Evolutionary conservation across 1,140 invertebrate genomes (phyloP).

Genomic region (Drosophila pachea): DNA sequence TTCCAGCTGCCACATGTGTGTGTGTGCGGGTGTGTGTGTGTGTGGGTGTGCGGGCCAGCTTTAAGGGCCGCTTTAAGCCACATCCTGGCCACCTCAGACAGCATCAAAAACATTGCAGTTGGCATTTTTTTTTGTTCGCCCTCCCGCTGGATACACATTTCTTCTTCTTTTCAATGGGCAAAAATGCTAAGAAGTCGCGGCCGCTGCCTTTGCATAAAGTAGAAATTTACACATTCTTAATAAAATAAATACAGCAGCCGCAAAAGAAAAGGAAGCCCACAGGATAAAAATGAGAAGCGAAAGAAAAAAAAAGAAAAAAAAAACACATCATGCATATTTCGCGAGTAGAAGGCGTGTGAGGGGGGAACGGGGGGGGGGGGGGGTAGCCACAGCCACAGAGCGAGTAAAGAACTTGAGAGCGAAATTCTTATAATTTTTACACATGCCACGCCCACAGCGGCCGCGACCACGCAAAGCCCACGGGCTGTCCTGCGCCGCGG

Average conservation of each 20-base stretch:
- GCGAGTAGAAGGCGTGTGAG: neutral
- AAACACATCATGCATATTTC: conserved; percentile 41
- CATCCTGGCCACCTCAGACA: neutral
- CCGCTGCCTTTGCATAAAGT: conserved; percentile 69
- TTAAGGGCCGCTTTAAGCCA: conserved; percentile 27
- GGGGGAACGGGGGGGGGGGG: conserved; percentile 1
- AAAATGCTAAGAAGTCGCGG: conserved; percentile 72
- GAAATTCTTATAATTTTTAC: conserved; percentile 76
- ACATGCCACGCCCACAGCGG: conserved; percentile 28
- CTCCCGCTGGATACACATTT: too few species aligned
- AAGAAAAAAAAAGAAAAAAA: conserved; percentile 25
- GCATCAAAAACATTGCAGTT: conserved; percentile 36
- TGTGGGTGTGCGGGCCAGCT: neutral
- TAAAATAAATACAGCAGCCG: conserved; percentile 60
- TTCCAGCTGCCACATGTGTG: conserved; percentile 1
- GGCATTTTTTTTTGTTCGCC: neutral
- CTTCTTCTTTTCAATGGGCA: conserved; percentile 19
- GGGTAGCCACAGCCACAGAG: conserved; percentile 30
- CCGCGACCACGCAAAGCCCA: neutral
- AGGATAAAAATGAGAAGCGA: neutral
- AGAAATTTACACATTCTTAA: conserved; percentile 77
- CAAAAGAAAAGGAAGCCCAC: conserved; percentile 33
- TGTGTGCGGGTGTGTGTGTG: neutral
- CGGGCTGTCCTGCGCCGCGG: conserved; percentile 25
- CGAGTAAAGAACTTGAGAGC: conserved; percentile 69